A percentile compares a stretch with the other conserved stretches of the same genome.
These are phyloP conservation scores for Dascillus cervinus DNA, from an alignment of 2,888 invertebrate species.

Conservation along the genomic window DNA sequence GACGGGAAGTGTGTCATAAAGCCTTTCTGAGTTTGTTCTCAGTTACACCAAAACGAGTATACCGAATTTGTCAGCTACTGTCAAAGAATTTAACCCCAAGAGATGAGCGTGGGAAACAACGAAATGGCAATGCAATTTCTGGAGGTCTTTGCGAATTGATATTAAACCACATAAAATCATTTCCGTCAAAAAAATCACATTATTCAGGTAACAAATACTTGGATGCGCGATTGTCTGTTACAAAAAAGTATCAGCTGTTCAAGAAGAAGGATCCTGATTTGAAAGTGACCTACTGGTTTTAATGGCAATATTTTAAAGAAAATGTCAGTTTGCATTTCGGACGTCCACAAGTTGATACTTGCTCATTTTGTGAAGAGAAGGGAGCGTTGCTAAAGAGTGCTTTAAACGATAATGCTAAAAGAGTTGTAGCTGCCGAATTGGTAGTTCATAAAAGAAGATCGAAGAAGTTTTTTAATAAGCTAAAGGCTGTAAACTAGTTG, in stretches of 20 bases:
- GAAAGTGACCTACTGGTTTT: constrained; percentile 15
- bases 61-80: constrained; percentile 2
- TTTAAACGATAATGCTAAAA: constrained; percentile 18
- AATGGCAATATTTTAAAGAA: constrained; percentile 14
- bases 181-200: constrained; percentile 10
- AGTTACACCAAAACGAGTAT: constrained; percentile 2
- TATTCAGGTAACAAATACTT: constrained; percentile 10
- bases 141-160: not conserved
- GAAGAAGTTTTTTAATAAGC: constrained; percentile 21
- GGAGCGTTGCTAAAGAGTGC: constrained; percentile 13
- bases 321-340: constrained; percentile 15
- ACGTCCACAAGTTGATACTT: constrained; percentile 14
- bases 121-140: no score
- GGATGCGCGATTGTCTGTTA: constrained; percentile 8
- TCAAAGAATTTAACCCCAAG: no score
- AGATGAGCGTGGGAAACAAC: constrained; percentile 9
- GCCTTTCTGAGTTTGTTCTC: constrained; percentile 4
- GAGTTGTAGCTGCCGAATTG: constrained; percentile 18
- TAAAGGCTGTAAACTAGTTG: constrained; percentile 12
- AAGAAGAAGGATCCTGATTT: constrained; percentile 8
- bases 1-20: constrained; percentile 4
- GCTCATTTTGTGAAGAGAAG: constrained; percentile 14
- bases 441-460: constrained; percentile 18
- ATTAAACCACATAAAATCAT: constrained; percentile 5
- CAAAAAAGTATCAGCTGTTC: constrained; percentile 11